Conservation (phyloP, 1,140 invertebrate species). For the Alviniconcha marisindica region DNA sequence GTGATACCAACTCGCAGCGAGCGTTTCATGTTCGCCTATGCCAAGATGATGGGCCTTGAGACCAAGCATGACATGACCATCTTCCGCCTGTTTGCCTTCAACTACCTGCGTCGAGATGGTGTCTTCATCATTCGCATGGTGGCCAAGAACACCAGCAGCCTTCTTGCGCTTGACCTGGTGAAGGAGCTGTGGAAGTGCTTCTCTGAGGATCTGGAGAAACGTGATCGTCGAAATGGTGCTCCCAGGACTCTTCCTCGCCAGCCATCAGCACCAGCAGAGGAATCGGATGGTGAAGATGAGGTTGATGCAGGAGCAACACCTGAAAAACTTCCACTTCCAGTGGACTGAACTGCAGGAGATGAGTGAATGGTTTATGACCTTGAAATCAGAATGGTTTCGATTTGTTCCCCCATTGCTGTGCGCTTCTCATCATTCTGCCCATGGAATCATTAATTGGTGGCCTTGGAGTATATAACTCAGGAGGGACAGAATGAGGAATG, state of each 20-base stretch:
- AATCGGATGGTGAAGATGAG: background rate
- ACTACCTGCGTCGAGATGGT: conserved; percentile 71
- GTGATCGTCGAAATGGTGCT: conserved; percentile 11
- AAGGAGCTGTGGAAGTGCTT: conserved; percentile 63
- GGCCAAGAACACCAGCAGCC: conserved; percentile 68
- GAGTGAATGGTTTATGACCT: no score
- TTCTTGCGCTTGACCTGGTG: conserved; percentile 68
- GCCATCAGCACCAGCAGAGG: conserved; percentile 19
- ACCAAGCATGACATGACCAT: conserved; percentile 51
- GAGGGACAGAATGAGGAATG: no score
- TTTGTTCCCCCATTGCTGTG: no score
- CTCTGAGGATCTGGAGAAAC: conserved; percentile 27
- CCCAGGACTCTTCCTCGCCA: conserved; percentile 5
- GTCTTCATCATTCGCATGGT: conserved; percentile 71
- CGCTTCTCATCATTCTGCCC: no score
- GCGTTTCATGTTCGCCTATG: conserved; percentile 63
- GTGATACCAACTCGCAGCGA: conserved; percentile 60
- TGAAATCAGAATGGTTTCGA: no score
- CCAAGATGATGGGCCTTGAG: conserved; percentile 52
- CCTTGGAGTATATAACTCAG: no score
- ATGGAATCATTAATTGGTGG: no score
- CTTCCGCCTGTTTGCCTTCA: conserved; percentile 61
- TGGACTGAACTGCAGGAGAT: no score
- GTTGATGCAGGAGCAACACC: conserved; percentile 3
- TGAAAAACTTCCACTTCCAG: background rate